Base-by-base conservation (phyloP, 2,888 invertebrate genomes). In the Ornithoptera priamus region DNA sequence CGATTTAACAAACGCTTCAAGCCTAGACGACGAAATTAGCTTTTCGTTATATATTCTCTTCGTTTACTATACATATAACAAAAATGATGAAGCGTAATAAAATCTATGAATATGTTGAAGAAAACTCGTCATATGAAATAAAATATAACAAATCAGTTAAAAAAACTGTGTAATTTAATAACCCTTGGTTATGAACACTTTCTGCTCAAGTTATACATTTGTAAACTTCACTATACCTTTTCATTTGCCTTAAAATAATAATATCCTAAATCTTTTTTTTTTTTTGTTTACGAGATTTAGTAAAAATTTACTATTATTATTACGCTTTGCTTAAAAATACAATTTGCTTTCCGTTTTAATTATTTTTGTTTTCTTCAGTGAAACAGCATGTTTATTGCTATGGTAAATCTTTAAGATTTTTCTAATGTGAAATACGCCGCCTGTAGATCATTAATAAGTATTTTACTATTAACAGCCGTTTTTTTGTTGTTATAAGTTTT, bases 1-100 rank as follows among this genome's bases (percentile, higher is more conserved):
- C 53, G 68, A 69, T 65, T 24, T 61, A 69, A 69, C 64, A 65
- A 65, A 56, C 4, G n/a, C 36, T 36, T 56, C 24, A 69, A 22
- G 22, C 12, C 22, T 58, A 5, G 22, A 22, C 57, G 10, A 22
- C 12, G 57, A 15, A 53, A 12, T 53, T 53, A n/a, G 18, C 53
- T 53, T 53, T 53, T 15, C 46, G 12, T 46, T 46, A 12, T 46
- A 15, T 46, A 46, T 46, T 46, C 15, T 46, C 15, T 20, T 20
- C 1, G 56, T 56, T 56, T 56, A 10, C n/a, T n/a, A 56, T 6
- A 56, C 8, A 18, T 5, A n/a, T 10, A 42, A 42, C 46, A 46
- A 46, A 15, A 46, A 39, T 39, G 39, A 30, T 30, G 30, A 30
- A 30, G 30, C 30, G 30, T 30, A 30, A 30, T 30, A 30, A 30